A percentile compares a stretch with the other conserved stretches of the same genome.
Conservation (phyloP, 1,140 invertebrate species). For the Rhagoletis zephyria region DNA sequence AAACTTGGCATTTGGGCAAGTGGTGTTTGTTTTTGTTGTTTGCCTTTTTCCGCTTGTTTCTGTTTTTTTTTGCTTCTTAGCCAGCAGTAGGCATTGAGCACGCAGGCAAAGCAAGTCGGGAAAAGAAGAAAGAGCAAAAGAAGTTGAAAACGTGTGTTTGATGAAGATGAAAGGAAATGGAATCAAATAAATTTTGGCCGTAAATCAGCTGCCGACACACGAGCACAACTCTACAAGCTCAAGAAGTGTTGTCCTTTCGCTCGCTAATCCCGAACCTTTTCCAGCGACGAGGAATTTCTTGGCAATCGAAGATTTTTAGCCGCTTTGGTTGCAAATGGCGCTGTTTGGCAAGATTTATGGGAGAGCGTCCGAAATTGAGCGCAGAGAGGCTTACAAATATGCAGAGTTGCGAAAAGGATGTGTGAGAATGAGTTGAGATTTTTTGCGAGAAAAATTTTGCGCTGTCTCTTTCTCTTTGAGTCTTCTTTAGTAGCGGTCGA, state of each 20-base stretch:
- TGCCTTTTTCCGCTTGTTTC: not conserved
- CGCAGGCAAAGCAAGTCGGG: slow-evolving; percentile 10
- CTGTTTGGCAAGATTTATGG: not conserved
- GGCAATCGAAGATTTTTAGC: not conserved
- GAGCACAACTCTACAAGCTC: slow-evolving; percentile 11
- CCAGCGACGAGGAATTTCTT: not conserved
- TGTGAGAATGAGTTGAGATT: too few species aligned
- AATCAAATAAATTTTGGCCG: not conserved
- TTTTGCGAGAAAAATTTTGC: too few species aligned
- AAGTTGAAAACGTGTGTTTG: not conserved
- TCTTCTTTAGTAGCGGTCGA: not conserved
- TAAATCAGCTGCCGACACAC: slow-evolving; percentile 4
- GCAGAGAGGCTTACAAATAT: too few species aligned
- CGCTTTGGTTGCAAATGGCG: slow-evolving; percentile 18
- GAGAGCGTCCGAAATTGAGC: not conserved
- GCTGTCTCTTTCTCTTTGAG: not conserved
- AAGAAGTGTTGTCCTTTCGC: not conserved
- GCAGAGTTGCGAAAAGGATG: not conserved
- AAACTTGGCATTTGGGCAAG: slow-evolving; percentile 45
- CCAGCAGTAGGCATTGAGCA: slow-evolving; percentile 28
- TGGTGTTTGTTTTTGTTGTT: slow-evolving; percentile 14
- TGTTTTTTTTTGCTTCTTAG: not conserved
- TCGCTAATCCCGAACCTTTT: not conserved
- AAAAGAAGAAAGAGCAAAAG: not conserved
- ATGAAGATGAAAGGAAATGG: not conserved